Conservation (phyloP, 2,888 invertebrate genomes). For the Galerucella nymphaeae region DNA sequence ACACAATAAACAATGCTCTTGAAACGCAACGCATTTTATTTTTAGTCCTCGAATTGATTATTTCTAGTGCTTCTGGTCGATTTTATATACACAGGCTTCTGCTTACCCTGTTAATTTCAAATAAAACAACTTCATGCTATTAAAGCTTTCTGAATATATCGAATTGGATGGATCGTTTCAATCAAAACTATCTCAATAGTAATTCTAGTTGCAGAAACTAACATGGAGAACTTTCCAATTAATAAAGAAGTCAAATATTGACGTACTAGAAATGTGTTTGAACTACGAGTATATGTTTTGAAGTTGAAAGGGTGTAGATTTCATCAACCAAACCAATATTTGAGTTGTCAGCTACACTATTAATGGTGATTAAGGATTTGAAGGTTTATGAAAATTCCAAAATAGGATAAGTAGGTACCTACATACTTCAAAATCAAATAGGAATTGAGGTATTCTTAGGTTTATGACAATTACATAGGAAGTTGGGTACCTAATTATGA, state of each 20-base stretch:
- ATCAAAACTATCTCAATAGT: neutral
- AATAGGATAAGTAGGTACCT: too few species aligned
- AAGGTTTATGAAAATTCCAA: too few species aligned
- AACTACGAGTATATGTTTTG: neutral
- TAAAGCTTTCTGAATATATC: too few species aligned
- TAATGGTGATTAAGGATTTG: too few species aligned
- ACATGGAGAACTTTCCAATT: neutral
- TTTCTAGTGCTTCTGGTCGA: conserved; percentile 16
- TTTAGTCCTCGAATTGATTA: conserved; percentile 15
- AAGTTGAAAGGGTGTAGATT: neutral
- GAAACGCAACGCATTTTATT: conserved; percentile 16
- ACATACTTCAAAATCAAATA: too few species aligned
- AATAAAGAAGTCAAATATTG: conserved; percentile 1
- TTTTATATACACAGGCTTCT: conserved; percentile 7
- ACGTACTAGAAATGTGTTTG: neutral
- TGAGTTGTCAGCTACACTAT: too few species aligned
- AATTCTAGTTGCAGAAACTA: neutral
- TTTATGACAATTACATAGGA: too few species aligned
- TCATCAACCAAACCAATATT: neutral
- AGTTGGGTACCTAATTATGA: too few species aligned
- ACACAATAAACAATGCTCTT: conserved; percentile 13
- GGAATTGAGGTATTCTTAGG: too few species aligned
- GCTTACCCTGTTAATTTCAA: neutral
- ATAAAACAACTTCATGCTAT: neutral
- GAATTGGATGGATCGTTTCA: too few species aligned